These are phyloP conservation scores for Calyptomena viridis DNA, from an alignment of 2,113 vertebrate species.

Conservation along the genomic window DNA sequence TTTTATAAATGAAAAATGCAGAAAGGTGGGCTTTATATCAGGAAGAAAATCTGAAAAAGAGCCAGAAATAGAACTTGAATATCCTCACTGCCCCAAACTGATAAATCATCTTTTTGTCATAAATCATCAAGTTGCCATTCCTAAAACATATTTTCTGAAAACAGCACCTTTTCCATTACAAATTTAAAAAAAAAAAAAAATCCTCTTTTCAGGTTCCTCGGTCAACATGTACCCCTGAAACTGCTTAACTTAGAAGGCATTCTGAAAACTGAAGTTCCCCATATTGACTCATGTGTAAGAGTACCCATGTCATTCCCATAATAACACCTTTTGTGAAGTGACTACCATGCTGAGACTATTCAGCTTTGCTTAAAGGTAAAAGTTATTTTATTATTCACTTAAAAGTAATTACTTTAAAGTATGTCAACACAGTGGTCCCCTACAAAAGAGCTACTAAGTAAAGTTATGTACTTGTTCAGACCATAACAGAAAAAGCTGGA, in stretches of 20 bases:
- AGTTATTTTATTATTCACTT: neutral
- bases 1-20: neutral
- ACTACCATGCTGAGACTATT: neutral
- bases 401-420: neutral
- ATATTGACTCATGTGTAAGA: neutral
- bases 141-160: neutral
- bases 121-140: neutral
- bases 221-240: neutral
- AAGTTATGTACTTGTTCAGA: neutral
- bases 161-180: neutral
- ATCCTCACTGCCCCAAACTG: neutral
- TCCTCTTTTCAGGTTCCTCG: neutral
- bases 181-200: neutral
- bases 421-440: neutral
- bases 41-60: neutral
- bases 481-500: neutral
- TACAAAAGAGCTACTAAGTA: neutral
- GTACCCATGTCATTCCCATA: neutral
- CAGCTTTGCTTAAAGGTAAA: neutral
- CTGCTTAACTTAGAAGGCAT: neutral
- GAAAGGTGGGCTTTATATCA: neutral
- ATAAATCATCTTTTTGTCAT: neutral
- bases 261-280: neutral
- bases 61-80: neutral
- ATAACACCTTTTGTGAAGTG: neutral